Percentiles rank a stretch among this genome's conserved stretches.
These are phyloP conservation scores for Augochlora pura DNA, from an alignment of 1,140 invertebrate genomes.

Conservation along the genomic window DNA sequence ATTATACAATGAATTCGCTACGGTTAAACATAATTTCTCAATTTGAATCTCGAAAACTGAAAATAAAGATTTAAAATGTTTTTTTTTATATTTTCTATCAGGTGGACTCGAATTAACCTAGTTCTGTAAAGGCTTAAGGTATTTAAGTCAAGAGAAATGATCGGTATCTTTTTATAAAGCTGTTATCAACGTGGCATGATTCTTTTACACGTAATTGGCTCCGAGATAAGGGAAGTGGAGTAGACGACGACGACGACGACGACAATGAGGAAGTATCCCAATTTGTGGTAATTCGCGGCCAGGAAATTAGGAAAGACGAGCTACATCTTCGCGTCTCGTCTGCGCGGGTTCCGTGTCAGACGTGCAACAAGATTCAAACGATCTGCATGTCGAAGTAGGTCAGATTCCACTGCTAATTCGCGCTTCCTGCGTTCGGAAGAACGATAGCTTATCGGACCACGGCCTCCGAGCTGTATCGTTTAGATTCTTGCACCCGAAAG, in stretches of 20 bases:
- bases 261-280: slow-evolving; percentile 22
- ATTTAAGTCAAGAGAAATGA: no score
- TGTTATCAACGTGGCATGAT: no score
- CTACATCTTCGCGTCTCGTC: not conserved
- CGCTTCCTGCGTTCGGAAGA: slow-evolving; percentile 53
- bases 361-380: slow-evolving; percentile 33
- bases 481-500: not conserved
- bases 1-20: no score
- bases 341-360: slow-evolving; percentile 22
- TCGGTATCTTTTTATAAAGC: no score
- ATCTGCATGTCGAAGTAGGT: slow-evolving; percentile 43
- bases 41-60: no score
- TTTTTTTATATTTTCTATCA: no score
- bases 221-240: not conserved
- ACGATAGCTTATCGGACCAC: slow-evolving; percentile 20
- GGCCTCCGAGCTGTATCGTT: not conserved
- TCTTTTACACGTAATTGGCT: not conserved
- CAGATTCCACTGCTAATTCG: slow-evolving; percentile 53
- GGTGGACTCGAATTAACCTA: no score
- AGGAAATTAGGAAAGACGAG: slow-evolving; percentile 19
- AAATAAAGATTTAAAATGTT: no score
- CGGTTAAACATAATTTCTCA: no score
- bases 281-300: not conserved
- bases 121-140: no score
- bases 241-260: not conserved